phyloP scores from a whole-genome alignment of 2,113 vertebrate genomes.

The Arizona elegans region DNA sequence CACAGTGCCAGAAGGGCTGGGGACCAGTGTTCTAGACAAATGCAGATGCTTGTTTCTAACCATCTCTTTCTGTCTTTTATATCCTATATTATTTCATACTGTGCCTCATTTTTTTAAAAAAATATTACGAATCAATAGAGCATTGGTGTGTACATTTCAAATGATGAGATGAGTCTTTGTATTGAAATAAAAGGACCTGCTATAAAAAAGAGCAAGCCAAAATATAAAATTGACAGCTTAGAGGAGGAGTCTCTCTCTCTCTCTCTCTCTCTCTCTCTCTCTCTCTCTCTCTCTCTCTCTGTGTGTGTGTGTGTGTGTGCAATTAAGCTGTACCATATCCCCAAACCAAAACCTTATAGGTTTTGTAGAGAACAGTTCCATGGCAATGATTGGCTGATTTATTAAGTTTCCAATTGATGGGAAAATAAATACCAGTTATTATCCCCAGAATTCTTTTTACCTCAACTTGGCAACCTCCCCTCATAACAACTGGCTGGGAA shows the following conservation, averaged over 20 bases:
- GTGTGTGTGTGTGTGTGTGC: no score
- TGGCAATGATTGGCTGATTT: background rate
- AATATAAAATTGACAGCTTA: background rate
- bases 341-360: background rate
- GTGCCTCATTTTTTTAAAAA: slow-evolving; percentile 23
- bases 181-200: slow-evolving; percentile 2
- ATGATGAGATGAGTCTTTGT: background rate
- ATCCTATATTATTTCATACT: slow-evolving; percentile 43
- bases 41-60: slow-evolving; percentile 24
- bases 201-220: slow-evolving; percentile 33
- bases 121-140: slow-evolving; percentile 45
- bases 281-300: no score
- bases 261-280: no score
- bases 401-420: background rate
- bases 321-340: background rate
- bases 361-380: background rate
- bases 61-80: slow-evolving; percentile 44
- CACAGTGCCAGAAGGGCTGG: background rate
- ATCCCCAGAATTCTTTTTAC: background rate
- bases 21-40: slow-evolving; percentile 18
- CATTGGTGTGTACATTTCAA: background rate
- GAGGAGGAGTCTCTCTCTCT: no score
- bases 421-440: background rate
- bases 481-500: background rate
- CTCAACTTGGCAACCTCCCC: background rate